These are phyloP conservation scores for Antheraea yamamai DNA, from an alignment of 2,888 invertebrate genomes.

Conservation along the genomic window DNA sequence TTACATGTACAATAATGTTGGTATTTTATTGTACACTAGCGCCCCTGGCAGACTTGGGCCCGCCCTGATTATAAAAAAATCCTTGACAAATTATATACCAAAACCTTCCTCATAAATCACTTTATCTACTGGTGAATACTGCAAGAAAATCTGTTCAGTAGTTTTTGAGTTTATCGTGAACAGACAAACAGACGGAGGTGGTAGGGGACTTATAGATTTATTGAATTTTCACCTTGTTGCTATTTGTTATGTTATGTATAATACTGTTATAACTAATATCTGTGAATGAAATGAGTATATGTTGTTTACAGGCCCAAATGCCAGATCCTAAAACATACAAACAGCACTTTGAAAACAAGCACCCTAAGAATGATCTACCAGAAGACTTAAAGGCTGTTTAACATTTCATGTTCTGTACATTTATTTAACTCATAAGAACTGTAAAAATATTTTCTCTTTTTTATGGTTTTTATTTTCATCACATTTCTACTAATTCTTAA, in stretches of 20 bases:
- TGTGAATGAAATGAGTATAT: neutral
- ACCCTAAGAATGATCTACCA: slow-evolving; percentile 97
- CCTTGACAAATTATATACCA: no score
- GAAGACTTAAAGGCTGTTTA: slow-evolving; percentile 89
- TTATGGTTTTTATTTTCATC: slow-evolving; percentile 41
- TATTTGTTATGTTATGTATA: neutral
- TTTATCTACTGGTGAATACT: no score
- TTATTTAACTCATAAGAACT: slow-evolving; percentile 50
- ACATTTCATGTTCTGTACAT: slow-evolving; percentile 46
- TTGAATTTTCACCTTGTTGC: neutral
- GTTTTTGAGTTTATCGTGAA: no score
- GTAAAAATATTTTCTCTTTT: slow-evolving; percentile 38
- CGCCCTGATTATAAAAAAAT: no score
- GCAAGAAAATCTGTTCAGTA: no score
- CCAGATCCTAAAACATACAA: slow-evolving; percentile 99
- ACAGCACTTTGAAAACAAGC: slow-evolving; percentile 99
- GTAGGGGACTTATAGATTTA: neutral
- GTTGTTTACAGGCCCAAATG: slow-evolving; percentile 93
- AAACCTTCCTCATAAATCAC: no score
- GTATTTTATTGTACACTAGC: neutral
- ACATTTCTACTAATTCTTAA: slow-evolving; percentile 10
- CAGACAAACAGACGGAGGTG: no score
- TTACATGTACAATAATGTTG: neutral
- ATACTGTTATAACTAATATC: neutral
- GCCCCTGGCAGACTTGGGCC: no score